A percentile compares a stretch with the other conserved stretches of the same genome.
These are phyloP conservation scores for Holcopasites calliopsidis DNA, from an alignment of 1,140 invertebrate genomes.

Conservation along the genomic window DNA sequence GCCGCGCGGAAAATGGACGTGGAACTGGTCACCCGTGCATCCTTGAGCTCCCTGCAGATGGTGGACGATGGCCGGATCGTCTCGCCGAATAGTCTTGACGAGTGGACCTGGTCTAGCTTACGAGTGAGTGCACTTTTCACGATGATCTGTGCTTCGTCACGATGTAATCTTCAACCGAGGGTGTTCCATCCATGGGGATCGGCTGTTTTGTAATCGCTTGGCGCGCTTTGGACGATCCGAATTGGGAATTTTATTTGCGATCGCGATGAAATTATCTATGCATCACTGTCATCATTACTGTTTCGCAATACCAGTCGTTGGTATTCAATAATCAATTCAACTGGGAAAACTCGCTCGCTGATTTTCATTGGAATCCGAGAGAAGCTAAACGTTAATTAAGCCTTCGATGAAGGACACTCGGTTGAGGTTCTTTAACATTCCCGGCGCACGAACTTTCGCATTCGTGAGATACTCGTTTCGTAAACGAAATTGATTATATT, in stretches of 20 bases:
- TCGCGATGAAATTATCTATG: neutral
- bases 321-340: neutral
- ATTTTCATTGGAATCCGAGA: neutral
- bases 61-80: constrained; percentile 71
- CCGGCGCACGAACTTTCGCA: neutral
- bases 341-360: neutral
- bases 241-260: constrained; percentile 7
- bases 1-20: constrained; percentile 68
- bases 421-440: neutral
- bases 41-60: constrained; percentile 72
- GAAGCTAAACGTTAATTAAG: neutral
- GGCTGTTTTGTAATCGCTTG: neutral
- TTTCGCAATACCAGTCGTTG: too few relatives aligned
- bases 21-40: constrained; percentile 73
- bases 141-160: neutral
- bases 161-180: neutral
- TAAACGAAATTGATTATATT: neutral
- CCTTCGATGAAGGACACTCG: too few relatives aligned
- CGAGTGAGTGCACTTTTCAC: constrained; percentile 65
- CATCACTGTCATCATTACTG: too few relatives aligned
- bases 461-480: neutral
- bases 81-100: constrained; percentile 71
- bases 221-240: neutral
- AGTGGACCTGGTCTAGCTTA: constrained; percentile 76
- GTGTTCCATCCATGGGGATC: neutral